Percentiles rank a stretch among this genome's conserved stretches.
Evolutionary conservation across 2,888 invertebrate species (phyloP).

Genomic region (Agrypnus murinus): DNA sequence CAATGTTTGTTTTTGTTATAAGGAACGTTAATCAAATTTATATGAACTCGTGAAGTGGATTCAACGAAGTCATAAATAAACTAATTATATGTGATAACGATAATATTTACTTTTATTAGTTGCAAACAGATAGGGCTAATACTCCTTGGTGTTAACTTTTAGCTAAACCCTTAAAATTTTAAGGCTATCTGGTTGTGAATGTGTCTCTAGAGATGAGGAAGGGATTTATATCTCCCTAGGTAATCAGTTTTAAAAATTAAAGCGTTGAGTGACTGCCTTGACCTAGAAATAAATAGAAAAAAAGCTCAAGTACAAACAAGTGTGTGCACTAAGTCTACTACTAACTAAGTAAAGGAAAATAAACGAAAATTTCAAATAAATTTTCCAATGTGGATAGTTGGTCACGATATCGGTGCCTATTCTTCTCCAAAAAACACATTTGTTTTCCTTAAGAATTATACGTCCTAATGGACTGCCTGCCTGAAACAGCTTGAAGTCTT

Average conservation of each 20-base stretch:
- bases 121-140: background rate
- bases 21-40: background rate
- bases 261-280: background rate
- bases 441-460: background rate
- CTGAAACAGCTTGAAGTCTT: background rate
- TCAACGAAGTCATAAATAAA: background rate
- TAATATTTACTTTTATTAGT: background rate
- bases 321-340: background rate
- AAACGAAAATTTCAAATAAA: background rate
- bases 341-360: background rate
- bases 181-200: background rate
- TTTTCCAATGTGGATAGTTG: background rate
- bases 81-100: background rate
- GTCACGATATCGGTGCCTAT: no score
- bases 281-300: background rate
- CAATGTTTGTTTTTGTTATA: slow-evolving; percentile 6
- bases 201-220: background rate
- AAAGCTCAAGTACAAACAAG: no score
- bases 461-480: background rate
- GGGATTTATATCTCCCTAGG: background rate
- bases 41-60: background rate
- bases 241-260: background rate
- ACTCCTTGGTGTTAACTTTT: background rate
- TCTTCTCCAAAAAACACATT: background rate
- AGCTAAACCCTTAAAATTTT: background rate